Conservation (phyloP, 2,888 invertebrate genomes). For the Netelia virgata region DNA sequence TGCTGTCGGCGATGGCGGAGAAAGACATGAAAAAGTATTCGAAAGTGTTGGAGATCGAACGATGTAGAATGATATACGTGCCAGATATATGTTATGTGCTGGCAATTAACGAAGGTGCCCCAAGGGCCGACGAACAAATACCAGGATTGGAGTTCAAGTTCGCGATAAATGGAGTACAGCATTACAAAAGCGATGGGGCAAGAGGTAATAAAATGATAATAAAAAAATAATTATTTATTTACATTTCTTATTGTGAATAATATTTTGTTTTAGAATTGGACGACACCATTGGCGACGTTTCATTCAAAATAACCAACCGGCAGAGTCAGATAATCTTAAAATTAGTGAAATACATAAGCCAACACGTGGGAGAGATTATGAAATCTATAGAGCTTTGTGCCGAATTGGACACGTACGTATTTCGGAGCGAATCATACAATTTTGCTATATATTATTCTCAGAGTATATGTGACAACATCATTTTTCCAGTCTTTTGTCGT, state of each 20-base stretch:
- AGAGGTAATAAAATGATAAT: slow-evolving; percentile 84
- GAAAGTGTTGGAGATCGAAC: slow-evolving; percentile 86
- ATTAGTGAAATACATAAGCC: slow-evolving; percentile 88
- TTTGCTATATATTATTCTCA: not conserved
- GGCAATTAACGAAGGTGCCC: slow-evolving; percentile 87
- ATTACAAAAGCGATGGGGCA: slow-evolving; percentile 90
- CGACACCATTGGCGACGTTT: slow-evolving; percentile 91
- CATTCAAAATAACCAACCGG: slow-evolving; percentile 91
- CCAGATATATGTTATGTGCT: slow-evolving; percentile 93
- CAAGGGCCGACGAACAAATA: slow-evolving; percentile 86
- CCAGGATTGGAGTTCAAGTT: slow-evolving; percentile 91
- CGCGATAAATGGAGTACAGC: slow-evolving; percentile 88
- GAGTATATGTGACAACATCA: not conserved
- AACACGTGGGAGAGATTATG: slow-evolving; percentile 87
- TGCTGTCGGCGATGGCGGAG: slow-evolving; percentile 90
- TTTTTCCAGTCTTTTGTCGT: slow-evolving; percentile 87
- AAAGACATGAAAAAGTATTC: slow-evolving; percentile 89
- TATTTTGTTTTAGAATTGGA: slow-evolving; percentile 88
- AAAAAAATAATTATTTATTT: slow-evolving; percentile 6
- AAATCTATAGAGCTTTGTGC: slow-evolving; percentile 88
- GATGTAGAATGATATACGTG: slow-evolving; percentile 90
- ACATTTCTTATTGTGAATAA: slow-evolving; percentile 39
- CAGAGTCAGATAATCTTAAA: slow-evolving; percentile 92
- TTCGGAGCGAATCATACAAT: not conserved
- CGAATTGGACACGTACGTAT: slow-evolving; percentile 89